Conservation (phyloP, 2,113 vertebrate species). For the Lepidothrix coronata region DNA sequence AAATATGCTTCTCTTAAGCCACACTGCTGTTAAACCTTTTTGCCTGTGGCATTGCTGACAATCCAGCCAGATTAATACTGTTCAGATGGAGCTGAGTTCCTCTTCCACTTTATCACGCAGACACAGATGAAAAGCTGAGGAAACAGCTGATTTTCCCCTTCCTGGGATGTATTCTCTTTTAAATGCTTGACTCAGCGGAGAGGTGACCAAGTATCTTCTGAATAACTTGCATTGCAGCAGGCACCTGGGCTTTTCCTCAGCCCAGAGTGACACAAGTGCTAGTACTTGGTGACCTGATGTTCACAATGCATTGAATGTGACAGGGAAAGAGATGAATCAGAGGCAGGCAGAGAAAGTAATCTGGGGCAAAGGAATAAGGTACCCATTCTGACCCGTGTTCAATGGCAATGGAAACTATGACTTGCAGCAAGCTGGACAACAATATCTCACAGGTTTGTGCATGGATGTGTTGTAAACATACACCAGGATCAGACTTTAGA, state of each 20-base stretch:
- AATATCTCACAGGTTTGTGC: neutral
- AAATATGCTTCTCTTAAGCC: neutral
- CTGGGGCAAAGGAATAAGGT: neutral
- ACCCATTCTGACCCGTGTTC: neutral
- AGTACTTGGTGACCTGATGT: neutral
- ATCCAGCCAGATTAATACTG: constrained; percentile 8
- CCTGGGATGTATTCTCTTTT: neutral
- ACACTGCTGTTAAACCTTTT: neutral
- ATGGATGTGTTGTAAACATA: neutral
- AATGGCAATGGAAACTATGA: neutral
- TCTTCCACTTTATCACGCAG: neutral
- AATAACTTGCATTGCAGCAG: neutral
- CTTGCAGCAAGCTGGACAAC: neutral
- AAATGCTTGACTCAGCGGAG: constrained; percentile 33
- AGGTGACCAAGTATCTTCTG: neutral
- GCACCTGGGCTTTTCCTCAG: neutral
- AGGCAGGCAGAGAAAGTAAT: neutral
- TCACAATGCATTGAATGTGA: neutral
- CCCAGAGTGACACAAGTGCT: neutral
- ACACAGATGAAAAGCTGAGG: constrained; percentile 4
- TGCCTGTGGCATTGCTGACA: constrained; percentile 3
- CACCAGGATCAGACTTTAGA: neutral
- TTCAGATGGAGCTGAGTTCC: constrained; percentile 10
- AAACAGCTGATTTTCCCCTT: constrained; percentile 26
- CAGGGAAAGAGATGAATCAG: neutral